Percentiles rank a stretch among this genome's conserved stretches.
Conservation (phyloP, 2,888 invertebrate genomes). For the Drosophila mettleri region DNA sequence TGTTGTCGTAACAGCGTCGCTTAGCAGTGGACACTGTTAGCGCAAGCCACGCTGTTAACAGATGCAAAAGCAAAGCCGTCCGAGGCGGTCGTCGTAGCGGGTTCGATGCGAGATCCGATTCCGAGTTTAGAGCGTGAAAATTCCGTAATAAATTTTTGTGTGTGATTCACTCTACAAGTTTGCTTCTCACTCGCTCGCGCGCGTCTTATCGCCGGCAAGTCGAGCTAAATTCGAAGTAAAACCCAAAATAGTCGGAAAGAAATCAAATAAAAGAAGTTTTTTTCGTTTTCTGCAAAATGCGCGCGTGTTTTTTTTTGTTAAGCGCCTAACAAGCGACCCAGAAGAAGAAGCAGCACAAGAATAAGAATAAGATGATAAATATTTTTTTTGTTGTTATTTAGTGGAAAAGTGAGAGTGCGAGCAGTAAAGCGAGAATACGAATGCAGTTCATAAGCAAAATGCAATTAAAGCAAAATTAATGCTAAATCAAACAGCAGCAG, state of each 20-base stretch:
- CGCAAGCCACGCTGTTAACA: conserved; percentile 43
- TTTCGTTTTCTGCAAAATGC: conserved; percentile 39
- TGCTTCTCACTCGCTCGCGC: not conserved
- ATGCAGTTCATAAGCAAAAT: conserved; percentile 18
- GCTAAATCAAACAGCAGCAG: conserved; percentile 21
- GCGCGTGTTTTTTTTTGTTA: conserved; percentile 45
- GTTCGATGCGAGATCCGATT: conserved; percentile 36
- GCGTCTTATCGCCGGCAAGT: conserved; percentile 39
- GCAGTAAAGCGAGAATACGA: conserved; percentile 24
- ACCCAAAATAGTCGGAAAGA: not conserved
- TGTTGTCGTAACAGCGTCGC: conserved; percentile 44
- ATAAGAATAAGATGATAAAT: conserved; percentile 13
- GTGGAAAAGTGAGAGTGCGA: conserved; percentile 54
- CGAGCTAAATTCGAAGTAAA: not conserved
- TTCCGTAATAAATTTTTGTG: conserved; percentile 38
- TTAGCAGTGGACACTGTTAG: conserved; percentile 36
- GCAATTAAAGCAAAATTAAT: conserved; percentile 20
- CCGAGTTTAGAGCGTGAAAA: conserved; percentile 31
- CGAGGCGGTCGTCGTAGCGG: conserved; percentile 51
- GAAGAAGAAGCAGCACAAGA: not conserved
- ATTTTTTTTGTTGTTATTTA: conserved; percentile 48
- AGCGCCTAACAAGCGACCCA: not conserved
- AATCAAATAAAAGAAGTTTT: conserved; percentile 5
- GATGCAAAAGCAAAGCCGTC: conserved; percentile 55
- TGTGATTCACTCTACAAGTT: conserved; percentile 18